phyloP scores from a whole-genome alignment of 2,797 vertebrate genomes.

The Remorina albescens region DNA sequence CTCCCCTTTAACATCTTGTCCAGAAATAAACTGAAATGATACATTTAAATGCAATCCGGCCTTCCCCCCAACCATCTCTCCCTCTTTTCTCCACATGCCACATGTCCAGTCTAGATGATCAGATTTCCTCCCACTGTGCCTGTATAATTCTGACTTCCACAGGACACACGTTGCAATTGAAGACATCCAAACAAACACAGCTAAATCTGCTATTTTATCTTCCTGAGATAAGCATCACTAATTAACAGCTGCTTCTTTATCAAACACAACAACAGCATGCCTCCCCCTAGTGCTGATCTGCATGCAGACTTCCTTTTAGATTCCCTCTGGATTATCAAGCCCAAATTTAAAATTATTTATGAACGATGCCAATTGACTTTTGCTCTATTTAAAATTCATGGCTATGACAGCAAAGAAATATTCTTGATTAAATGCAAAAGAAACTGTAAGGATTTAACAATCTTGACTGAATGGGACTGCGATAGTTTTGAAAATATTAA shows the following conservation, averaged over 20 bases:
- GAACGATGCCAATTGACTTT: background rate
- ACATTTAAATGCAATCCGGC: too few species aligned
- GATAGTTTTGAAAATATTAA: background rate
- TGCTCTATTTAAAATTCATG: background rate
- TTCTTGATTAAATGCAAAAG: background rate
- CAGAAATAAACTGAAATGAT: slow-evolving; percentile 1
- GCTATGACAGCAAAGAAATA: background rate
- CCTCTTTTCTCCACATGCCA: slow-evolving; percentile 13
- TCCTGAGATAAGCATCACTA: slow-evolving; percentile 31
- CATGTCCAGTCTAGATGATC: slow-evolving; percentile 26
- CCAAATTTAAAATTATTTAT: background rate
- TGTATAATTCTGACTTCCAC: slow-evolving; percentile 37
- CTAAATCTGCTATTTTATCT: background rate
- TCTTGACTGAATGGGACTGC: background rate
- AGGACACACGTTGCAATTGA: slow-evolving; percentile 3
- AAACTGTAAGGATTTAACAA: background rate
- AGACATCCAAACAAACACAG: slow-evolving; percentile 13
- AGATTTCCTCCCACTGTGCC: slow-evolving; percentile 26
- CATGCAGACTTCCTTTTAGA: slow-evolving; percentile 22
- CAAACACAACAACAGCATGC: slow-evolving; percentile 60
- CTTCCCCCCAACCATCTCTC: background rate
- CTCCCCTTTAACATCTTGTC: background rate
- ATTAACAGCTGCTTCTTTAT: slow-evolving; percentile 54
- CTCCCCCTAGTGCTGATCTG: slow-evolving; percentile 74
- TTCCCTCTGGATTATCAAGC: slow-evolving; percentile 3